A percentile compares a stretch with the other conserved stretches of the same genome.
Conservation (phyloP, 1,140 invertebrate genomes). For the Riptortus pedestris region DNA sequence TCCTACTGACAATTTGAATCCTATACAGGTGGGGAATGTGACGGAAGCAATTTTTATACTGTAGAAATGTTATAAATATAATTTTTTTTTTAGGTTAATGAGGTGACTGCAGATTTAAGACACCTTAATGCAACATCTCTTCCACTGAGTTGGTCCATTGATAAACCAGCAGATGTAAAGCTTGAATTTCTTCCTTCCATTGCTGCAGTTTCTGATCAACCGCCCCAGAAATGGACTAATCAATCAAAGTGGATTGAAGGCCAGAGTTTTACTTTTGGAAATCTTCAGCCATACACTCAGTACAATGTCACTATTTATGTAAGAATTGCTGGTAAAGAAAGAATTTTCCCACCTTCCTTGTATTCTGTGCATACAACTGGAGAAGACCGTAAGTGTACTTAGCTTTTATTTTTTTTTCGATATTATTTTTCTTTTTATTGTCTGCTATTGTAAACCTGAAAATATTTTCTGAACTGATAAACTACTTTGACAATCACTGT, state of each 20-base stretch:
- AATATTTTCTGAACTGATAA: no score
- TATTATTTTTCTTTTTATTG: neutral
- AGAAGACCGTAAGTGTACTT: conserved; percentile 46
- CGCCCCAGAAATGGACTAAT: conserved; percentile 43
- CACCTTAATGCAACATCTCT: neutral
- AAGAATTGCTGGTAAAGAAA: conserved; percentile 38
- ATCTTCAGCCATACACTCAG: conserved; percentile 54
- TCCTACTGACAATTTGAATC: no score
- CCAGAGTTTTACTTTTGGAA: conserved; percentile 46
- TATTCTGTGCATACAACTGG: conserved; percentile 49
- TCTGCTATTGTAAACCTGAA: neutral
- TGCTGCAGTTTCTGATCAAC: conserved; percentile 29
- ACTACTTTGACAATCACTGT: no score
- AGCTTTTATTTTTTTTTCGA: conserved; percentile 15
- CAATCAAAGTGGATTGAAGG: conserved; percentile 43
- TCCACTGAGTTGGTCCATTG: neutral
- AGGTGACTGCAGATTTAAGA: no score
- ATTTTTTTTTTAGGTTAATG: no score
- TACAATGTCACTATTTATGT: conserved; percentile 73
- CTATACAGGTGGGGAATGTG: no score
- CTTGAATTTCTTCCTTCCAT: conserved; percentile 54
- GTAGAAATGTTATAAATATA: no score
- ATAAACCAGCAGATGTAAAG: conserved; percentile 27
- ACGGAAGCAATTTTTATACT: no score
- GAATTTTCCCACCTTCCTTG: conserved; percentile 47